These are phyloP conservation scores for Polypedilum pembai DNA, from an alignment of 1,140 invertebrate species.

Conservation along the genomic window DNA sequence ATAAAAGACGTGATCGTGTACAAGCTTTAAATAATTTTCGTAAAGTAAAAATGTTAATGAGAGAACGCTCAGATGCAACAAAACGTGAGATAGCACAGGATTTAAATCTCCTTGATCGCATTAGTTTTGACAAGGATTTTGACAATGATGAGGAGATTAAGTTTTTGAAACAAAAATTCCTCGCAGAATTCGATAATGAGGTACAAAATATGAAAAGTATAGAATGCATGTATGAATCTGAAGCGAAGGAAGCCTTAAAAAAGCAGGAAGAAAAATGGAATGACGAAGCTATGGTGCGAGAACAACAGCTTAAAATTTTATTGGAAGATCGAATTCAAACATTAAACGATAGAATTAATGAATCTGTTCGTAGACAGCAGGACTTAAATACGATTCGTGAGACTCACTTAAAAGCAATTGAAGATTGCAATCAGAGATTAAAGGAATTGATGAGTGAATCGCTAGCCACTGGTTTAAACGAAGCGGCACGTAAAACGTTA, in stretches of 20 bases:
- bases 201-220: slow-evolving; percentile 34
- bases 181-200: slow-evolving; percentile 35
- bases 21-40: slow-evolving; percentile 37
- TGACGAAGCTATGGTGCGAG: slow-evolving; percentile 8
- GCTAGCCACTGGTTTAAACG: neutral
- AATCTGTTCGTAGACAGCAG: slow-evolving; percentile 42
- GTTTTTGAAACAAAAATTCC: slow-evolving; percentile 34
- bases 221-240: slow-evolving; percentile 43
- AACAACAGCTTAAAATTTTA: slow-evolving; percentile 36
- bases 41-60: slow-evolving; percentile 39
- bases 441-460: slow-evolving; percentile 40
- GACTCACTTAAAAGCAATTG: slow-evolving; percentile 42
- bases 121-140: slow-evolving; percentile 32
- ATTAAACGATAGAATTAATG: slow-evolving; percentile 36
- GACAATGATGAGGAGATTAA: slow-evolving; percentile 34
- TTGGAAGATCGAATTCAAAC: slow-evolving; percentile 37
- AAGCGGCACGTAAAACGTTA: neutral
- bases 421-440: slow-evolving; percentile 44
- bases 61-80: slow-evolving; percentile 38
- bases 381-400: slow-evolving; percentile 41
- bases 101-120: slow-evolving; percentile 37
- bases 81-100: slow-evolving; percentile 38
- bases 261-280: slow-evolving; percentile 38
- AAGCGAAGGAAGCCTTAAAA: slow-evolving; percentile 38
- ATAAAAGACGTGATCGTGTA: slow-evolving; percentile 23